Percentiles rank a stretch among this genome's conserved stretches.
These are phyloP conservation scores for Sebastes steindachneri DNA, from an alignment of 2,797 vertebrate species.

Conservation along the genomic window DNA sequence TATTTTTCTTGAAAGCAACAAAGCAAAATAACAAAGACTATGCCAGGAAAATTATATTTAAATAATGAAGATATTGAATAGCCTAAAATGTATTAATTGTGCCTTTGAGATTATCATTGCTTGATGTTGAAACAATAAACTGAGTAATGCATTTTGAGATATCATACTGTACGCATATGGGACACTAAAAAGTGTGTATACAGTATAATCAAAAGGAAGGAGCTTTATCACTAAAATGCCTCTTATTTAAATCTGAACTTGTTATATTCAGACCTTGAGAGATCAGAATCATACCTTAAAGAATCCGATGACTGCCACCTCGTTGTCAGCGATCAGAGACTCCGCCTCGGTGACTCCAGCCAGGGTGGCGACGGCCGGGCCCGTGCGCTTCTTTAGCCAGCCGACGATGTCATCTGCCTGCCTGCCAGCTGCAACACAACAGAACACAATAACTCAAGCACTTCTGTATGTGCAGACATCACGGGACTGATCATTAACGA, in stretches of 20 bases:
- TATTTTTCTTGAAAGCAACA: not conserved
- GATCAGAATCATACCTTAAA: conserved; percentile 89
- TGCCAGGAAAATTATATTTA: not conserved
- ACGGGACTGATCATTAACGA: too few species aligned
- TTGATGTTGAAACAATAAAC: not conserved
- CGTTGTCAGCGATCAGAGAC: conserved; percentile 88
- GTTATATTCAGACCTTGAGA: not conserved
- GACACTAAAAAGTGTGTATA: not conserved
- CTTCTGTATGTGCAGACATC: not conserved
- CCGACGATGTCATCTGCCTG: conserved; percentile 93
- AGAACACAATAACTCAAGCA: conserved; percentile 1
- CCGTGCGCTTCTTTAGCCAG: conserved; percentile 97
- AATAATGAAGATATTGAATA: not conserved
- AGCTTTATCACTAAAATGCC: not conserved
- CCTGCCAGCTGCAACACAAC: conserved; percentile 87
- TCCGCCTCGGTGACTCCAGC: conserved; percentile 81
- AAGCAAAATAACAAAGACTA: not conserved
- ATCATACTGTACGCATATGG: not conserved
- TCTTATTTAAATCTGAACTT: not conserved
- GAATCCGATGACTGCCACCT: conserved; percentile 94
- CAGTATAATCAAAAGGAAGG: not conserved
- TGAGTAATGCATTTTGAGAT: not conserved
- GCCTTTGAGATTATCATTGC: not conserved
- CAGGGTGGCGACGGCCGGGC: conserved; percentile 87
- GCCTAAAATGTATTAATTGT: not conserved